Evolutionary conservation across 2,888 invertebrate genomes (phyloP).

Genomic region (Spisula solida): DNA sequence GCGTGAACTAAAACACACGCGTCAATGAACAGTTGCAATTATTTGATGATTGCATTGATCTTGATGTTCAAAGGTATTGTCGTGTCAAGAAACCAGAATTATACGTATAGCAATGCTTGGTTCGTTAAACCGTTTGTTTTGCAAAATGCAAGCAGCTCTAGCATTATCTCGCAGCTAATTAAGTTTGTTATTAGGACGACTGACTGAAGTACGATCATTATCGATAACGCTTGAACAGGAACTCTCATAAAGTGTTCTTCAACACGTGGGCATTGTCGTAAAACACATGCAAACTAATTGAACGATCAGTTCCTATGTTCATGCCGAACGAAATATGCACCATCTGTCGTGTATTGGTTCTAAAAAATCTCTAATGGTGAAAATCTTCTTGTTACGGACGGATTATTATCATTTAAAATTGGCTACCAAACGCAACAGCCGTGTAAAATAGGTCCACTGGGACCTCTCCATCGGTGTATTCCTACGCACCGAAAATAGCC

Average conservation of each 20-base stretch:
- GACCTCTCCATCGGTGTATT: neutral
- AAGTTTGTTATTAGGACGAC: neutral
- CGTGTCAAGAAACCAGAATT: no score
- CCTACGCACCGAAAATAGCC: neutral
- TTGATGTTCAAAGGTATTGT: no score
- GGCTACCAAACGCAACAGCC: constrained; percentile 6
- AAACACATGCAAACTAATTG: constrained; percentile 10
- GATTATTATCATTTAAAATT: neutral
- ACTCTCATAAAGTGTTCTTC: neutral
- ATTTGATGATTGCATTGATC: no score
- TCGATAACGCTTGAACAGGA: constrained; percentile 15
- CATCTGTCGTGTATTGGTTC: neutral
- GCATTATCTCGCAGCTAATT: neutral
- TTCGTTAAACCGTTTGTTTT: neutral
- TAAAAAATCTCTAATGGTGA: neutral
- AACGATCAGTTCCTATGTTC: neutral
- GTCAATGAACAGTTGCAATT: no score
- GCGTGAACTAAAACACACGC: no score
- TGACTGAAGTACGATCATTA: neutral
- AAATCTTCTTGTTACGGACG: neutral
- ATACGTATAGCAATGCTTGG: no score
- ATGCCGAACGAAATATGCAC: neutral
- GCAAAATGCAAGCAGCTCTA: neutral
- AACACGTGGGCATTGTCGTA: constrained; percentile 9
- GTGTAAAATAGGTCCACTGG: neutral